Evolutionary conservation across 2,888 invertebrate species (phyloP).

Genomic region (Listrodromus nycthemerus): DNA sequence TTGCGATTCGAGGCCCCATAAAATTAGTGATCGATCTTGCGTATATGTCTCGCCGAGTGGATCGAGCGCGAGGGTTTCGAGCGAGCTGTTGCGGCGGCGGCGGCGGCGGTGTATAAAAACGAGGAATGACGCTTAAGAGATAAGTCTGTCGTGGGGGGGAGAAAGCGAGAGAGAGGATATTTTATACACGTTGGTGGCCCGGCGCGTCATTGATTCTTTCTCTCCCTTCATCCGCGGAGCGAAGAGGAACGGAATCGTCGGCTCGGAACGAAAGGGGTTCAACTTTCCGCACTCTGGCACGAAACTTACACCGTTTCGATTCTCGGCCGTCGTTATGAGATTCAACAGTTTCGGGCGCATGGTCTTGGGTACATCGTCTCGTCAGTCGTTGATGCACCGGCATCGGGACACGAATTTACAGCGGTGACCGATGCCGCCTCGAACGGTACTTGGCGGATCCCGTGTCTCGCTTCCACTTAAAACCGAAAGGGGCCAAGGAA

Average conservation of each 20-base stretch:
- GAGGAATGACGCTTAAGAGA: constrained; percentile 39
- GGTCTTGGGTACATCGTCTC: constrained; percentile 51
- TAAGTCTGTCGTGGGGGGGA: constrained; percentile 17
- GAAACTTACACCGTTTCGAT: too few species aligned
- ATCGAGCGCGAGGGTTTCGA: constrained; percentile 18
- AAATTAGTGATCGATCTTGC: constrained; percentile 60
- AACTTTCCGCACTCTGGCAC: too few species aligned
- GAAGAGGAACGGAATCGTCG: constrained; percentile 10
- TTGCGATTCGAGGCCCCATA: constrained; percentile 49
- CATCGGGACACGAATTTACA: constrained; percentile 55
- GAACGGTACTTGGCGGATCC: constrained; percentile 67
- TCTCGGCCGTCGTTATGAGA: constrained; percentile 33
- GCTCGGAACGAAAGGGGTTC: too few species aligned
- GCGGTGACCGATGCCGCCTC: constrained; percentile 37
- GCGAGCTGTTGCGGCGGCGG: constrained; percentile 2
- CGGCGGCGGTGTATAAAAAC: constrained; percentile 35
- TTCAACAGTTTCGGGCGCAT: constrained; percentile 52
- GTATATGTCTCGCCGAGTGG: constrained; percentile 35
- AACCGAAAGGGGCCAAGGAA: constrained; percentile 62
- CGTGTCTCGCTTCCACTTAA: constrained; percentile 56
- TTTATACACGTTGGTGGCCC: constrained; percentile 59
- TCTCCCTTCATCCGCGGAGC: constrained; percentile 35
- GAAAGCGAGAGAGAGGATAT: background rate
- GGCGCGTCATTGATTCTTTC: constrained; percentile 55
- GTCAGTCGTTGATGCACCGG: constrained; percentile 53